Evolutionary conservation across 2,888 invertebrate genomes (phyloP), one percentile per base, ranked within the genome.

Genomic region (Caenorhabditis sp.): DNA sequence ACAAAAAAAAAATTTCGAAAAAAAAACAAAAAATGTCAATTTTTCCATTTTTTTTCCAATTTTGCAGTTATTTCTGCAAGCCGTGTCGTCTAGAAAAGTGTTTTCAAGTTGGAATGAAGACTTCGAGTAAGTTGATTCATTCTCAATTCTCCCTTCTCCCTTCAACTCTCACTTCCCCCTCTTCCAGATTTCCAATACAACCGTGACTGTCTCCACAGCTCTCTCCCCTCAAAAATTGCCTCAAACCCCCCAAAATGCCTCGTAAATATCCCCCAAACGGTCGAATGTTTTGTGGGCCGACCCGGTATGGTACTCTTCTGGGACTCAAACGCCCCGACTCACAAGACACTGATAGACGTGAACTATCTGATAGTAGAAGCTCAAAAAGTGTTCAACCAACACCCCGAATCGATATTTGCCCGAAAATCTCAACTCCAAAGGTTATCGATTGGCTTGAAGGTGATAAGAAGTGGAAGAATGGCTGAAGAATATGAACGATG

Each of bases 181-280:
- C 9, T 47, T 47, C n/a, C 35, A 72, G 72, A 72, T 20, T 72
- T 72, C 35, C 72, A 72, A 50, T 72, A 72, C 72, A 72, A 72
- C 26, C 72, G 72, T 0, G 72, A 72, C 62, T 28, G 50, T 1
- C 58, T 72, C 0, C 15, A 5, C 50, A 47, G 15, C 47, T 22
- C 22, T 2, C 6, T 53, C 18, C n/a, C n/a, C n/a, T n/a, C n/a
- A n/a, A n/a, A n/a, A n/a, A n/a, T n/a, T n/a, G n/a, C n/a, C n/a
- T n/a, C n/a, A n/a, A n/a, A n/a, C n/a, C 2, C 51, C 18, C 40
- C 26, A 26, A 56, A 44, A 24, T 53, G 9, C 53, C n/a, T n/a
- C n/a, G n/a, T n/a, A n/a, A n/a, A n/a, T n/a, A 50, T 69, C 15
- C 58, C 69, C 9, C 53, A 55, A 44, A 71, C 71, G 1, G 40